Conservation (phyloP, 2,113 vertebrate species). For the Solenodon paradoxus region DNA sequence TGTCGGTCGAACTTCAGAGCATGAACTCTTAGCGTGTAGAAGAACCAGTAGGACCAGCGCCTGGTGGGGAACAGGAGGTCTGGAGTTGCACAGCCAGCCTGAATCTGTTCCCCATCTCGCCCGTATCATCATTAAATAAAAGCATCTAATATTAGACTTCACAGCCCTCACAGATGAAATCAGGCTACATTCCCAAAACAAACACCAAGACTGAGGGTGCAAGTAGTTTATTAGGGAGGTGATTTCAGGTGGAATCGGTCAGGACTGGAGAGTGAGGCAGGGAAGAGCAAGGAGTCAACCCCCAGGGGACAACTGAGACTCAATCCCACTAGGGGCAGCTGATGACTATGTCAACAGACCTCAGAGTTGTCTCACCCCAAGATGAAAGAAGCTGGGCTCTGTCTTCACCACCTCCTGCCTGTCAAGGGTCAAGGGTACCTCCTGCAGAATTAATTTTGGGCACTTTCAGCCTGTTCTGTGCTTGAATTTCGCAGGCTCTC, state of each 20-base stretch:
- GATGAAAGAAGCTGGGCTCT: not conserved
- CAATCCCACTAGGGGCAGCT: not conserved
- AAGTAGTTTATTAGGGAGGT: not conserved
- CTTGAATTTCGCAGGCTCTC: not conserved
- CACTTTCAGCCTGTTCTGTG: not conserved
- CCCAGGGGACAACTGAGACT: fast-evolving
- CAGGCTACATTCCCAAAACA: not conserved
- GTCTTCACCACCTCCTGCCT: not conserved
- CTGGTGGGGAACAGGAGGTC: not conserved
- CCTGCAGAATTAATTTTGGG: not conserved
- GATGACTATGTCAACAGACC: not conserved
- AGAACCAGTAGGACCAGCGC: not conserved
- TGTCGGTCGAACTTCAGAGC: not conserved
- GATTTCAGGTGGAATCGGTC: not conserved
- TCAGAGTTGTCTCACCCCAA: not conserved
- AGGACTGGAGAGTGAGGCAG: not conserved
- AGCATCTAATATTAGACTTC: not conserved
- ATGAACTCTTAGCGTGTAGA: not conserved
- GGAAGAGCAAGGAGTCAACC: not conserved
- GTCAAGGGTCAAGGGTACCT: not conserved
- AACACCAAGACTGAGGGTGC: not conserved
- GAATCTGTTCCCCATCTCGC: not conserved
- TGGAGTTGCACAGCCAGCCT: not conserved
- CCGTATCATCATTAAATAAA: not conserved
- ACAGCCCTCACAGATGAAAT: not conserved